phyloP scores from a whole-genome alignment of 2,888 invertebrate genomes.

The Lacanobia wlatinum region DNA sequence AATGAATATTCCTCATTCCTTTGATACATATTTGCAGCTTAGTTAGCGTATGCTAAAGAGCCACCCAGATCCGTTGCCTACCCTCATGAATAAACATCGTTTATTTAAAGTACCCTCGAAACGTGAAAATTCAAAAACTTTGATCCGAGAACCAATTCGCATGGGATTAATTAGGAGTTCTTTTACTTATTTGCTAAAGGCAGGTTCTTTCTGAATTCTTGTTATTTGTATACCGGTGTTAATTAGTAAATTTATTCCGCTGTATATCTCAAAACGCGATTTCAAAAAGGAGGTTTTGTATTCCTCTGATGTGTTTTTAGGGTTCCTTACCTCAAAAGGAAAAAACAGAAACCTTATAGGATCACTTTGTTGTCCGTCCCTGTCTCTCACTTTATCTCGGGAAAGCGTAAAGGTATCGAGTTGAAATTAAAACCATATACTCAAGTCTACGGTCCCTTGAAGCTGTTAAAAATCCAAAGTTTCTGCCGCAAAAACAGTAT shows the following conservation, averaged over 20 bases:
- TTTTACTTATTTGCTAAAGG: conserved; percentile 42
- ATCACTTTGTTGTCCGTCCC: no score
- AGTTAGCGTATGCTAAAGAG: conserved; percentile 55
- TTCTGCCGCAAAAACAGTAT: no score
- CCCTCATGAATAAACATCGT: conserved; percentile 47
- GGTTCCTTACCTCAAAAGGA: no score
- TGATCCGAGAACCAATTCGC: conserved; percentile 38
- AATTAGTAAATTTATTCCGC: conserved; percentile 10
- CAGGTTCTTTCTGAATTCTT: background rate
- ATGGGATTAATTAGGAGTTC: conserved; percentile 45
- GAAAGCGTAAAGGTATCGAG: no score
- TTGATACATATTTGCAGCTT: conserved; percentile 41
- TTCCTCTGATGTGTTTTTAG: no score
- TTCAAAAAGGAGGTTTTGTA: no score
- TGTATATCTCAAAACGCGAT: background rate
- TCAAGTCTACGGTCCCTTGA: no score
- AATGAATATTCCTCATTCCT: conserved; percentile 45
- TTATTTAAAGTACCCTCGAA: conserved; percentile 44
- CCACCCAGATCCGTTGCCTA: conserved; percentile 11
- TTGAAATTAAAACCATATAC: no score
- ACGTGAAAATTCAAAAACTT: conserved; percentile 48
- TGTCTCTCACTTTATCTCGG: no score
- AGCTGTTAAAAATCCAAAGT: no score
- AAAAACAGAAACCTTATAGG: no score
- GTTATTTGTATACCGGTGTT: conserved; percentile 7